Conservation (phyloP, 1,140 invertebrate genomes). For the Euura saliciscinereae region DNA sequence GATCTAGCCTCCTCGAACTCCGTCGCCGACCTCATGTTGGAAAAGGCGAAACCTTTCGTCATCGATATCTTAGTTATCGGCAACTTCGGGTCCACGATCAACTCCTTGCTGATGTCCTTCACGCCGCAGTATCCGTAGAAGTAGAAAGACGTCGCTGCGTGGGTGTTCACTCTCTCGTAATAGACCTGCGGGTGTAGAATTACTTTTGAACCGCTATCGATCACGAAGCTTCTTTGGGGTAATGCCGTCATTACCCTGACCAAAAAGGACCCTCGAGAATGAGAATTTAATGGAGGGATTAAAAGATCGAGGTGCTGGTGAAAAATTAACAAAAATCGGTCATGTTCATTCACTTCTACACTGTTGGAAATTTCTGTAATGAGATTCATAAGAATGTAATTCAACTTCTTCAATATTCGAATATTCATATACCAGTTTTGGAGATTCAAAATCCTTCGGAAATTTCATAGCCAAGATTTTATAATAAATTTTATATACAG, state of each 20-base stretch:
- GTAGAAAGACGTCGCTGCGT: constrained; percentile 79
- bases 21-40: constrained; percentile 77
- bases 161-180: constrained; percentile 84
- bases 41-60: constrained; percentile 83
- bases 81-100: constrained; percentile 70
- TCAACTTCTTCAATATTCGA: no score
- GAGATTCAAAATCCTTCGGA: no score
- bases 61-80: constrained; percentile 79
- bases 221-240: constrained; percentile 14
- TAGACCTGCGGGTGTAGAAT: constrained; percentile 67
- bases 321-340: no score
- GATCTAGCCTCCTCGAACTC: constrained; percentile 86
- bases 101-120: constrained; percentile 78
- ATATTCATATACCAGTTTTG: no score
- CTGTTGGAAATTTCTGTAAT: no score
- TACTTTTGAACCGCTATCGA: background rate
- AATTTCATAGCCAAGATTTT: no score
- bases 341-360: no score
- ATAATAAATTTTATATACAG: no score
- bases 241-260: background rate
- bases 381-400: no score
- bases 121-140: constrained; percentile 80
- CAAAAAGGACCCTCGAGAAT: no score
- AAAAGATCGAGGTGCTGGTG: no score
- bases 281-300: no score